Evolutionary conservation across 2,113 vertebrate genomes (phyloP).

Genomic region (Pomatorhinus ruficollis): DNA sequence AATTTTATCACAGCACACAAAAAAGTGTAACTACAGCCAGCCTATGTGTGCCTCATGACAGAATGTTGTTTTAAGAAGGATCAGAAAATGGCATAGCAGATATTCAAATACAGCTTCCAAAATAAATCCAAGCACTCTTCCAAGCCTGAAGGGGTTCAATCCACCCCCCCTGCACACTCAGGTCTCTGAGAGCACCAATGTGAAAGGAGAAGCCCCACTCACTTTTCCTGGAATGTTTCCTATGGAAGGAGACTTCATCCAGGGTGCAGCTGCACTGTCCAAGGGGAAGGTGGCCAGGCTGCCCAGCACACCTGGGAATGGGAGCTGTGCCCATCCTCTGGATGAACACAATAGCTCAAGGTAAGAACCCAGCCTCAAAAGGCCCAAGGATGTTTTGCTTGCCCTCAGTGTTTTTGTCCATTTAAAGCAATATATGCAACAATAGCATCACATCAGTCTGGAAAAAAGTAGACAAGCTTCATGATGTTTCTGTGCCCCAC

Average conservation of each 20-base stretch:
- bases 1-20: not conserved
- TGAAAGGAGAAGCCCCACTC: not conserved
- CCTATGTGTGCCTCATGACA: not conserved
- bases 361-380: not conserved
- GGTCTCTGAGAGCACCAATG: not conserved
- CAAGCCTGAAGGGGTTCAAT: accelerated
- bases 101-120: not conserved
- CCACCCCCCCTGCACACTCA: not conserved
- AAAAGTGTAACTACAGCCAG: not conserved
- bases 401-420: not conserved
- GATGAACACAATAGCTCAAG: not conserved
- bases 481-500: not conserved
- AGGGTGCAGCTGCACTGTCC: not conserved
- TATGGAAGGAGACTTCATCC: not conserved
- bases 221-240: not conserved
- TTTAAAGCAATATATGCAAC: not conserved
- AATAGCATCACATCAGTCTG: not conserved
- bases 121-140: not conserved
- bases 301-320: not conserved
- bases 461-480: not conserved
- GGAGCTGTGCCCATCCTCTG: not conserved
- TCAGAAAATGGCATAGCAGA: not conserved
- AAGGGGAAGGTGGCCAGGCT: not conserved
- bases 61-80: not conserved
- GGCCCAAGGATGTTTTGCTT: not conserved